Evolutionary conservation across 2,113 vertebrate species (phyloP), one percentile per base, ranked within the genome.

Genomic region (Gulo gulo): DNA sequence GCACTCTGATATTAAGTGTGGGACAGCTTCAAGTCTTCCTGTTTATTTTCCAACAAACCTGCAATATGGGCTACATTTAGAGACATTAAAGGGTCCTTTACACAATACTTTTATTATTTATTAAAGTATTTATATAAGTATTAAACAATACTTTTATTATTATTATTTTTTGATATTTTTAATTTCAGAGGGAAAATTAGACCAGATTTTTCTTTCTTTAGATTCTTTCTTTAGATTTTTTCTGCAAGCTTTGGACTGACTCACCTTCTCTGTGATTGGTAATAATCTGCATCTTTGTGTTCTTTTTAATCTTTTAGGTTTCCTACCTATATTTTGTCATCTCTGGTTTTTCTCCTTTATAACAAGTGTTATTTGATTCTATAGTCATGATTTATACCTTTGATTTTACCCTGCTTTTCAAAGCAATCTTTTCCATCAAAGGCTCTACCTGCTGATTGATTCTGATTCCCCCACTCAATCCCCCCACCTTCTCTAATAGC

Each of bases 1-100:
- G 82, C 97, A 78, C 88, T 98, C 79, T 74, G 74, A 91, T 95
- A 94, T 87, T 92, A 97, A 96, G 61, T 97, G 76, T 92, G 97
- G 61, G 94, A 95, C 93, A 98, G 97, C 98, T 97, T 97, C 85
- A 92, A 82, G 82, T 94, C 87, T 86, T 97, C 96, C 87, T 97
- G 90, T 97, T 98, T 97, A 95, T 93, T 97, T 98, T 84, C 88
- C 81, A 97, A 36, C 36, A 95, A 96, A 97, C 83, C 90, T 90
- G 18, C 73, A 79, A 91, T 96, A 89, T 95, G 67, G 0, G 4
- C 78, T 97, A 67, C 88, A 96, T 96, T 84, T 69, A 71, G 80
- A 93, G 91, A 97, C 67, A 59, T 94, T 95, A 89, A 87, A 93
- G 84, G 92, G 63, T 23, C 20, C 87, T 82, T 95, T 97, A 52